Conservation (phyloP, 2,888 invertebrate species). For the Coleophora deauratella region DNA sequence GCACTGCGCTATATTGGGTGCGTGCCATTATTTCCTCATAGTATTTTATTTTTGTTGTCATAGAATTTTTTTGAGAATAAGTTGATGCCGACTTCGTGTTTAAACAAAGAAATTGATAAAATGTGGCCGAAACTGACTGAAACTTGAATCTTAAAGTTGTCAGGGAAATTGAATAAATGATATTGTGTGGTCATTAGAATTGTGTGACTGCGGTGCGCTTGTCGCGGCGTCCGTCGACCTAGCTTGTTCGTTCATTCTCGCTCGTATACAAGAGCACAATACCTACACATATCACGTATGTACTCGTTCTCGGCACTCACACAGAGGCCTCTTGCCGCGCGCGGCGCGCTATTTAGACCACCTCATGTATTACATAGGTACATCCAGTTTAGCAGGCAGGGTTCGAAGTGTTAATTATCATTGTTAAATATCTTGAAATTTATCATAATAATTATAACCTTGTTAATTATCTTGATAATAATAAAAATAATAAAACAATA, state of each 20-base stretch:
- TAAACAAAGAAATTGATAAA: no score
- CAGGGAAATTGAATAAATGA: conserved; percentile 18
- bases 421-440: no score
- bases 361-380: conserved; percentile 11
- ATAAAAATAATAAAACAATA: no score
- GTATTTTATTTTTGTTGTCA: conserved; percentile 25
- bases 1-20: conserved; percentile 27
- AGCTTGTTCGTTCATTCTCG: conserved; percentile 14
- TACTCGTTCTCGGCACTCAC: conserved; percentile 7
- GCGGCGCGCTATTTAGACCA: conserved; percentile 25
- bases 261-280: conserved; percentile 13
- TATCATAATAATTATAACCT: no score
- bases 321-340: conserved; percentile 24
- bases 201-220: conserved; percentile 19
- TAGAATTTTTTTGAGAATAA: no score
- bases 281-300: conserved; percentile 1
- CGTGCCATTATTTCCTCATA: conserved; percentile 37
- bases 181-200: conserved; percentile 15
- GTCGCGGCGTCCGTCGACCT: conserved; percentile 28
- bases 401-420: no score
- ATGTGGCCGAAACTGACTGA: no score
- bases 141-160: conserved; percentile 8
- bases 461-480: no score
- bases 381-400: conserved; percentile 11
- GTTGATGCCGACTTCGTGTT: no score